These are phyloP conservation scores for Amphiura filiformis DNA, from an alignment of 35 echinoderm and acorn worm species.

Conservation along the genomic window DNA sequence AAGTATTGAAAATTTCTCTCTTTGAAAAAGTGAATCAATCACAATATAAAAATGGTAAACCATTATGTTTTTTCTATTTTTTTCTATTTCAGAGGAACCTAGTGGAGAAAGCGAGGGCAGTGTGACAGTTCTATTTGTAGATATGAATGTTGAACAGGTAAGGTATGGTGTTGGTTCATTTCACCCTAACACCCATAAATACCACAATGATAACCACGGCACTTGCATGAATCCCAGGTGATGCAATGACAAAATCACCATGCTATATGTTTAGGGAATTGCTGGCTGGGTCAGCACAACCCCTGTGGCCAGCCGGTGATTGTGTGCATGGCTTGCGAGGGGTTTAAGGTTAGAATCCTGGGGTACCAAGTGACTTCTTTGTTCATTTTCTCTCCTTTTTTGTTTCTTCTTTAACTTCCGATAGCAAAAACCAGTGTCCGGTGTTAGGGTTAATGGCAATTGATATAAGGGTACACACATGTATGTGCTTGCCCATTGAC, in stretches of 20 bases:
- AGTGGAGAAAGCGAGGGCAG: constrained; percentile 44
- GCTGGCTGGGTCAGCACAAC: no score
- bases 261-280: no score
- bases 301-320: not conserved
- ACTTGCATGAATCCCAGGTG: not conserved
- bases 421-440: no score
- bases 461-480: no score
- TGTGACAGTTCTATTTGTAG: constrained; percentile 46
- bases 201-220: no score
- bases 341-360: not conserved
- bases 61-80: constrained; percentile 5
- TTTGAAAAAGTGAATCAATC: not conserved
- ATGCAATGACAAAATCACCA: no score
- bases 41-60: not conserved
- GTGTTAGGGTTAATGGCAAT: no score
- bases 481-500: no score
- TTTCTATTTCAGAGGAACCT: constrained; percentile 28
- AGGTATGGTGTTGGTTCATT: constrained; percentile 11
- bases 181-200: not conserved
- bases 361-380: no score
- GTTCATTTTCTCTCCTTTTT: no score
- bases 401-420: no score
- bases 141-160: constrained; percentile 31
- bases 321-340: not conserved
- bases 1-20: not conserved